Conservation (phyloP, 2,797 vertebrate species). For the Denticeps clupeoides region DNA sequence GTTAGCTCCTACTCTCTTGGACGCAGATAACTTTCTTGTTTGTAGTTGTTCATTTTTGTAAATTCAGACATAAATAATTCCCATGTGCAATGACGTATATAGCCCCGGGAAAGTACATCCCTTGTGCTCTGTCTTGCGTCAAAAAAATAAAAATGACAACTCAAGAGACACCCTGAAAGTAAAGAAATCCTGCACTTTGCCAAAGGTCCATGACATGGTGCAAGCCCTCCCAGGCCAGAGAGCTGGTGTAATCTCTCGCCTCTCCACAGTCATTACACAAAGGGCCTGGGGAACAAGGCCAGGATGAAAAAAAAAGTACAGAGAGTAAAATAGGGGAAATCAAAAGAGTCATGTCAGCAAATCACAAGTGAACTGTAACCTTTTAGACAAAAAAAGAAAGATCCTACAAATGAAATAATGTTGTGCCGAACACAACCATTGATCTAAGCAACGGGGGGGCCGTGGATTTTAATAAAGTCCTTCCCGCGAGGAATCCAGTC, state of each 20-base stretch:
- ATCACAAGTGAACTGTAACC: conserved; percentile 52
- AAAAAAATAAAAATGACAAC: too few species aligned
- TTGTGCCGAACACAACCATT: conserved; percentile 64
- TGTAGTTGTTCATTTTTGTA: too few species aligned
- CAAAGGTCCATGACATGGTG: conserved; percentile 20
- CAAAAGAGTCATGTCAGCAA: conserved; percentile 56
- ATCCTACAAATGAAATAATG: conserved; percentile 74
- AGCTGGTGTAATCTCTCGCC: conserved; percentile 19
- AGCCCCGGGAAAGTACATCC: too few species aligned
- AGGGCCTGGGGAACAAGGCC: conserved; percentile 22
- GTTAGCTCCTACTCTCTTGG: too few species aligned
- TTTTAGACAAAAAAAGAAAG: too few species aligned
- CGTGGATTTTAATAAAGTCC: conserved; percentile 71
- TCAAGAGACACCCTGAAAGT: too few species aligned
- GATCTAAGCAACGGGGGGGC: conserved; percentile 65
- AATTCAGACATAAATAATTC: too few species aligned
- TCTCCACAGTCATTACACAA: conserved; percentile 18
- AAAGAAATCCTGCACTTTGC: conserved; percentile 14
- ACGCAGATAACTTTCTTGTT: too few species aligned
- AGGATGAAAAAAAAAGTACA: too few species aligned
- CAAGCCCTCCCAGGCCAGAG: conserved; percentile 13
- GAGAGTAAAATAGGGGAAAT: too few species aligned
- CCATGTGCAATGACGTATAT: too few species aligned
- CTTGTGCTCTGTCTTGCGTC: too few species aligned
- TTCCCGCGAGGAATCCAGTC: conserved; percentile 82